A percentile compares a stretch with the other conserved stretches of the same genome.
Conservation (phyloP, 2,888 invertebrate species). For the Leptopterna dolabrata region DNA sequence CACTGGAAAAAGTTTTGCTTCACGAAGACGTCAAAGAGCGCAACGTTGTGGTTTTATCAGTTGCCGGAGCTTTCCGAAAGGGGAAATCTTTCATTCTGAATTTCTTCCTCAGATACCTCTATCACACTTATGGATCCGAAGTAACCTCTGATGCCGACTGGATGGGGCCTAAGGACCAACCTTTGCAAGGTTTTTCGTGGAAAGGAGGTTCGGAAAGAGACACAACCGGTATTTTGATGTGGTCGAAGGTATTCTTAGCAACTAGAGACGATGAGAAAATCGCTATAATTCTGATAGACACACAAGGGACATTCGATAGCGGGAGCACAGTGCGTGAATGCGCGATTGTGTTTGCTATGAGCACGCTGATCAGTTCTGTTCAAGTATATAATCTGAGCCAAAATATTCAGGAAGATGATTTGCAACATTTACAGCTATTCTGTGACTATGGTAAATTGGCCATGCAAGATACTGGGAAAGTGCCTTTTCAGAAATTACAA, state of each 20-base stretch:
- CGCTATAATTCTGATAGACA: slow-evolving; percentile 90
- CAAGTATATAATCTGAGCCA: slow-evolving; percentile 95
- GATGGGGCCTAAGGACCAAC: slow-evolving; percentile 85
- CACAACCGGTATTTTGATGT: slow-evolving; percentile 94
- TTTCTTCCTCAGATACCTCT: slow-evolving; percentile 94
- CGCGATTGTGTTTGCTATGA: slow-evolving; percentile 97
- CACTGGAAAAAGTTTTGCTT: slow-evolving; percentile 77
- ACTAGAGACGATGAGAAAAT: slow-evolving; percentile 75
- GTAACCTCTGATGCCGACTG: slow-evolving; percentile 71
- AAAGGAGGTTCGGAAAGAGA: slow-evolving; percentile 90
- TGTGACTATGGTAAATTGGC: slow-evolving; percentile 98
- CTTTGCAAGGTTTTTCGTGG: slow-evolving; percentile 92
- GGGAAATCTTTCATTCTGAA: slow-evolving; percentile 97
- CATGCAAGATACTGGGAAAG: slow-evolving; percentile 85
- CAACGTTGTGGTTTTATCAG: slow-evolving; percentile 90
- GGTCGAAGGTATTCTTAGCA: slow-evolving; percentile 90
- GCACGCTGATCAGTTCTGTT: slow-evolving; percentile 96
- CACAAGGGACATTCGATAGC: slow-evolving; percentile 97
- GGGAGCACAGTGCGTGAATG: slow-evolving; percentile 96
- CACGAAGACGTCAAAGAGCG: slow-evolving; percentile 82
- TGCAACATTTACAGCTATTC: slow-evolving; percentile 95
- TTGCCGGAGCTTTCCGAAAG: slow-evolving; percentile 96
- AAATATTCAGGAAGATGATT: slow-evolving; percentile 96
- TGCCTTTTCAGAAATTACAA: slow-evolving; percentile 88
- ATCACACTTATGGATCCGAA: slow-evolving; percentile 69